These are phyloP conservation scores for Coptodon rendalli DNA, from an alignment of 2,113 vertebrate species.

Conservation along the genomic window DNA sequence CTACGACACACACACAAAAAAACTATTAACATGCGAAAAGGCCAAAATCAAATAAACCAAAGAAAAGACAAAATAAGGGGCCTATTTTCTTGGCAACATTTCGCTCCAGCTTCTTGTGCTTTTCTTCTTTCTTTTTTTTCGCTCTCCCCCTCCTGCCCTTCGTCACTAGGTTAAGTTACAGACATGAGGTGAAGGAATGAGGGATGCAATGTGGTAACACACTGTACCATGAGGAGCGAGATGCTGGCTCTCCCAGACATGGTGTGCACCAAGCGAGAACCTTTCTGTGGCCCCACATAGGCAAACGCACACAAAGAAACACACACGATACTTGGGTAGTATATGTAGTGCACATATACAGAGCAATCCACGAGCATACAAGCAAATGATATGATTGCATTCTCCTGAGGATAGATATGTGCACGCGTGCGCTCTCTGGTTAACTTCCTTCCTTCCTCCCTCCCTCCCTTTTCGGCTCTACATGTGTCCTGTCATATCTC, in stretches of 20 bases:
- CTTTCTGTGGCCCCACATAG: conserved; percentile 63
- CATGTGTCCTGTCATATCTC: conserved; percentile 86
- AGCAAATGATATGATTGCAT: conserved; percentile 31
- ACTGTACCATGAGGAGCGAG: conserved; percentile 89
- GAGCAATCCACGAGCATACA: not conserved
- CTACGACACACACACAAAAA: conserved; percentile 6
- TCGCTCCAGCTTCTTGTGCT: not conserved
- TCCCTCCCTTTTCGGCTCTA: conserved; percentile 17
- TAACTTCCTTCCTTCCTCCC: conserved; percentile 49
- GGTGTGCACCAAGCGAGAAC: conserved; percentile 68
- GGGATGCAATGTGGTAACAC: conserved; percentile 93
- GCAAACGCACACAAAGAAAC: conserved; percentile 8
- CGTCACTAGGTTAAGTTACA: conserved; percentile 65
- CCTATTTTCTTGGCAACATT: conserved; percentile 34
- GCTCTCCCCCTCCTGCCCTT: conserved; percentile 28
- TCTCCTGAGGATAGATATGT: not conserved
- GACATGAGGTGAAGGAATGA: conserved; percentile 80
- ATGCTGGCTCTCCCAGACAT: conserved; percentile 77
- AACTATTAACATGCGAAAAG: conserved; percentile 17
- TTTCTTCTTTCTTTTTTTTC: not conserved
- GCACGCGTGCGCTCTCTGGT: not conserved
- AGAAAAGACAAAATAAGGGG: not conserved
- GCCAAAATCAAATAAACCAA: conserved; percentile 22
- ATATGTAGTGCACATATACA: not conserved
- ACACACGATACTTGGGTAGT: not conserved